These are phyloP conservation scores for Conchocele bisecta DNA, from an alignment of 2,888 invertebrate species.

Conservation along the genomic window DNA sequence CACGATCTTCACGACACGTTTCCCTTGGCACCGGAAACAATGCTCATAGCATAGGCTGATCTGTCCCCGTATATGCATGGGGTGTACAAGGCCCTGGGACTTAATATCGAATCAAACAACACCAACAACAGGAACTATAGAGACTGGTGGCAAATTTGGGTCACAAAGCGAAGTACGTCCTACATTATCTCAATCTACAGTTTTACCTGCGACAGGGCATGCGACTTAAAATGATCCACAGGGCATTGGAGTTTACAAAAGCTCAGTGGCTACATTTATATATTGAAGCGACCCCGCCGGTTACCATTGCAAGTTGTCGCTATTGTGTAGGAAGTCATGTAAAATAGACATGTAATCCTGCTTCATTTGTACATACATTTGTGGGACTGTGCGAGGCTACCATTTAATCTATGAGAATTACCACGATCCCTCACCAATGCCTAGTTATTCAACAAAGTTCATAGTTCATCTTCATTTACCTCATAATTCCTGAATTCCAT, in stretches of 20 bases:
- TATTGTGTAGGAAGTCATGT: too few relatives aligned
- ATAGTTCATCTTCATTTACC: too few relatives aligned
- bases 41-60: background rate
- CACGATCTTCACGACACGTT: constrained; percentile 7
- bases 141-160: background rate
- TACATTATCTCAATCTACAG: constrained; percentile 4
- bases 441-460: too few relatives aligned
- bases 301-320: too few relatives aligned
- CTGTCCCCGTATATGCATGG: constrained; percentile 1
- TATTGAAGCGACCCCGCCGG: too few relatives aligned
- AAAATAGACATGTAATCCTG: too few relatives aligned
- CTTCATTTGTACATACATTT: too few relatives aligned
- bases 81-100: background rate
- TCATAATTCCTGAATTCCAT: too few relatives aligned
- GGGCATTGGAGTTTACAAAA: background rate
- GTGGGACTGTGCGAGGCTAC: too few relatives aligned
- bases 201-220: constrained; percentile 3
- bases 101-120: background rate
- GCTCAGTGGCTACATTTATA: background rate
- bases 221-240: background rate
- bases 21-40: constrained; percentile 7
- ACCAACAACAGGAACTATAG: background rate
- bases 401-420: too few relatives aligned
- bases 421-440: too few relatives aligned
- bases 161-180: background rate